Evolutionary conservation across 2,797 vertebrate species (phyloP).

Genomic region (Setipinna tenuifilis): DNA sequence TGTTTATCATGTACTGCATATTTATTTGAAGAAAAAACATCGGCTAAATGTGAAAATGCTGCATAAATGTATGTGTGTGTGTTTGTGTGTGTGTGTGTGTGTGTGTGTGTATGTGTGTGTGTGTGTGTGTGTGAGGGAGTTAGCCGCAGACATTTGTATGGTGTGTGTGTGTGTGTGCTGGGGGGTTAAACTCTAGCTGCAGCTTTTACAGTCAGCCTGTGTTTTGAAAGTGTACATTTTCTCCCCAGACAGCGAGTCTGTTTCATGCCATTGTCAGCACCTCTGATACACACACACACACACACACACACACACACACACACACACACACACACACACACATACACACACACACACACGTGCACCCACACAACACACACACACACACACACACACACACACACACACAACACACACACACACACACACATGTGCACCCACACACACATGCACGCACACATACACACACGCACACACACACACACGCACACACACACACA

Average conservation of each 20-base stretch:
- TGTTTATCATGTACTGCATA: too few relatives aligned
- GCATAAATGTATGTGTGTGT: neutral
- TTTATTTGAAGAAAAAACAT: too few relatives aligned
- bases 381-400: neutral
- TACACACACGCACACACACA: too few relatives aligned
- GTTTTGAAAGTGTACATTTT: neutral
- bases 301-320: too few relatives aligned
- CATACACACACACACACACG: too few relatives aligned
- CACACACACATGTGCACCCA: neutral
- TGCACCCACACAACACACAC: neutral
- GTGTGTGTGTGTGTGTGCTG: neutral
- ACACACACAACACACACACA: too few relatives aligned
- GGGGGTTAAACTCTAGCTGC: neutral
- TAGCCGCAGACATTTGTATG: too few relatives aligned
- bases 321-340: too few relatives aligned
- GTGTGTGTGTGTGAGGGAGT: constrained; percentile 17
- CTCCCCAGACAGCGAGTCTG: neutral
- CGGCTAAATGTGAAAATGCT: too few relatives aligned
- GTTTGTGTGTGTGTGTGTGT: constrained; percentile 22
- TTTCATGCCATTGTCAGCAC: neutral
- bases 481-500: too few relatives aligned
- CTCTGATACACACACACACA: too few relatives aligned
- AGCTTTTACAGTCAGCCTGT: neutral
- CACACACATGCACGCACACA: too few relatives aligned
- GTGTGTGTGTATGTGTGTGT: neutral